Evolutionary conservation across 1,140 invertebrate genomes (phyloP), one percentile per base, ranked within the genome.

Genomic region (Triops cancriformis): DNA sequence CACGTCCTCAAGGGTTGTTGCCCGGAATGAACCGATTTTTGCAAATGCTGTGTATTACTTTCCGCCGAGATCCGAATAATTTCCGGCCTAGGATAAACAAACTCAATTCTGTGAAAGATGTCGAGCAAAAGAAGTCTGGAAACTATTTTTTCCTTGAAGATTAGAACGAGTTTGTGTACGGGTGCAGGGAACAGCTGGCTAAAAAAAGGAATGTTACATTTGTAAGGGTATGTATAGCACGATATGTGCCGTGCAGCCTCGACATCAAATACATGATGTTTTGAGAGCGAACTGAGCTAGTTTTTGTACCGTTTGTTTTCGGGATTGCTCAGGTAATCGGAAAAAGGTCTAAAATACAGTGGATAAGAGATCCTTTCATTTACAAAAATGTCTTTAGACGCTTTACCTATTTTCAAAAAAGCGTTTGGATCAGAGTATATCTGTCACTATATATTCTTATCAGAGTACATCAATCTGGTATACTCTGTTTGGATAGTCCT

Each of bases 111-210:
- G 96, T 98, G 0, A 99, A 99, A 91, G 98, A 99, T 85, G 89
- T 92, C 81, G 98, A 99, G 84, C 98, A 99, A 86, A 99, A 99
- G 86, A 89, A 90, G 81, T 91, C 93, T 64, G 98, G 98, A 73
- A 97, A 99, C 86, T 99, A 95, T 86, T 99, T 99, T 90, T 99
- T 99, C 89, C 87, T 99, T 82, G 98, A 99, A 87, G 96, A 98
- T 85, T 95, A 91, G 41, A 26, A 64, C 64, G 27, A 72, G 18
- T 64, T 18, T 64, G 45, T 64, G 51, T 64, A n/a, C 6, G 51
- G 51, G 51, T 64, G 23, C 3, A 64, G 51, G 51, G 0, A 23
- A 64, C 14, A 64, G 23, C 14, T 64, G 45, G 45, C 51, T n/a
- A 64, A 64, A 64, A 64, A 0, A 23, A 23, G 23, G 23, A 64